These are phyloP conservation scores for Zosterops borbonicus DNA, from an alignment of 2,113 vertebrate genomes.

Conservation along the genomic window DNA sequence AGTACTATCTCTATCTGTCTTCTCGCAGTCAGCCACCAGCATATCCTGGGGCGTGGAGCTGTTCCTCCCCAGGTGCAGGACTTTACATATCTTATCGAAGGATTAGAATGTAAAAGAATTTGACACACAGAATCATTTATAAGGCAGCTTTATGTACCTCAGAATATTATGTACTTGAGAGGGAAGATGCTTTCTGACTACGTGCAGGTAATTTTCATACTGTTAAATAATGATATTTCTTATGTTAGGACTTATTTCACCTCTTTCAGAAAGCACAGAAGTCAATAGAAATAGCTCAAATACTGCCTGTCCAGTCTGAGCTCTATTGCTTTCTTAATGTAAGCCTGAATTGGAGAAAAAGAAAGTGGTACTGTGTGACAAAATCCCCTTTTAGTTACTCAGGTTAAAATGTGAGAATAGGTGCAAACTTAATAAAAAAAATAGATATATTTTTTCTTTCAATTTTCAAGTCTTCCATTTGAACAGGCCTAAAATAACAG, in stretches of 20 bases:
- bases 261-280: background rate
- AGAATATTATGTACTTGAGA: background rate
- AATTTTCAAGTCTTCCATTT: background rate
- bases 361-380: background rate
- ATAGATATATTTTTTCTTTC: background rate
- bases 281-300: background rate
- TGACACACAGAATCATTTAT: background rate
- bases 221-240: background rate
- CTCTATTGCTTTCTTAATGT: background rate
- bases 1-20: too few relatives aligned
- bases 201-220: background rate
- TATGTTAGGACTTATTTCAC: background rate
- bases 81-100: background rate
- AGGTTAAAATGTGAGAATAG: background rate
- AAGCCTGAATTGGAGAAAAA: background rate
- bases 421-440: background rate
- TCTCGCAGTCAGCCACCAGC: background rate
- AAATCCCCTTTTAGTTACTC: background rate
- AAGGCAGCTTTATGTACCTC: background rate
- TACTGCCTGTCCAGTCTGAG: background rate
- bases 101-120: background rate
- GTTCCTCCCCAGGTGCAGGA: background rate
- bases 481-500: constrained; percentile 26
- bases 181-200: background rate
- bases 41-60: background rate